A percentile compares a stretch with the other conserved stretches of the same genome.
Evolutionary conservation across 2,113 vertebrate genomes (phyloP).

Genomic region (Odobenus rosmarus): DNA sequence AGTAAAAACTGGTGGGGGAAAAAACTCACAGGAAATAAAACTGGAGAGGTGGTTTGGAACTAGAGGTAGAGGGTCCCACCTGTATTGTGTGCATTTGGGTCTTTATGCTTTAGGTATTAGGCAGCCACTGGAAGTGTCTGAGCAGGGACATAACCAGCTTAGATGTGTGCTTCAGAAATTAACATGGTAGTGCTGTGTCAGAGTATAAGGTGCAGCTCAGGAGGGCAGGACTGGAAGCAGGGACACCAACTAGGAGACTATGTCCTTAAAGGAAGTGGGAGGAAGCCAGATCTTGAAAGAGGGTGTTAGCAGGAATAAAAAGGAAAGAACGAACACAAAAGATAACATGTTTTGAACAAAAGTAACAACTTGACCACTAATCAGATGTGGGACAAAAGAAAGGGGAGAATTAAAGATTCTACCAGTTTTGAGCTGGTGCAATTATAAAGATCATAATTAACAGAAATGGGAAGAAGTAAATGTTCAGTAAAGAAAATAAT

Average conservation of each 20-base stretch:
- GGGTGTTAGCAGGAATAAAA: neutral
- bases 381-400: neutral
- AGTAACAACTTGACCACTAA: neutral
- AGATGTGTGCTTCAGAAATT: neutral
- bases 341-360: neutral
- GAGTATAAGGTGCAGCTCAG: neutral
- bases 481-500: neutral
- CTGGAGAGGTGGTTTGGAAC: neutral
- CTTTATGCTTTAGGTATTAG: neutral
- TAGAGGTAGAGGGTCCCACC: neutral
- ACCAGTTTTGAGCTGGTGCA: neutral
- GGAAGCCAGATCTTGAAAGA: neutral
- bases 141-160: neutral
- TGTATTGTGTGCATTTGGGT: neutral
- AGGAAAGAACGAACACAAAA: neutral
- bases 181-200: neutral
- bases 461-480: constrained; percentile 21
- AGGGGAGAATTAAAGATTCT: neutral
- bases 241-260: neutral
- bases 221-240: neutral
- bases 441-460: neutral
- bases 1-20: neutral
- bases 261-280: neutral
- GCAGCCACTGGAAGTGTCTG: neutral
- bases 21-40: neutral